These are phyloP conservation scores for Falco concolor DNA, from an alignment of 2,797 vertebrate genomes.

Conservation along the genomic window DNA sequence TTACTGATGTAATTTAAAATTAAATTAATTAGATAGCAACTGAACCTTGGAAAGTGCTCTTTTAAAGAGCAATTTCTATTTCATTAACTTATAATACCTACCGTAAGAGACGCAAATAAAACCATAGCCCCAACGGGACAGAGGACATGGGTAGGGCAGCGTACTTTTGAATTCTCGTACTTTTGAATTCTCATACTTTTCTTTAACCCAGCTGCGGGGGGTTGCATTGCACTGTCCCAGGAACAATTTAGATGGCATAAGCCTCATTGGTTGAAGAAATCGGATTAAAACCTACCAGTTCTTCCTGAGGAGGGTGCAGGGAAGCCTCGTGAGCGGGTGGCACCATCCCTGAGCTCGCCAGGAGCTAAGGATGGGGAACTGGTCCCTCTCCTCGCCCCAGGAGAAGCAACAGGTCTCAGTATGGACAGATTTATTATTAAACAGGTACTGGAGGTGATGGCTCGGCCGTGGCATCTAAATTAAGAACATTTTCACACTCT, in stretches of 20 bases:
- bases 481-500: conserved; percentile 35
- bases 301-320: background rate
- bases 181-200: background rate
- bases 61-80: conserved; percentile 65
- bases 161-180: background rate
- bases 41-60: conserved; percentile 64
- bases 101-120: background rate
- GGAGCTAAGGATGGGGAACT: background rate
- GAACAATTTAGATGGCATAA: background rate
- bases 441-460: conserved; percentile 39
- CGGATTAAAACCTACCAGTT: background rate
- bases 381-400: background rate
- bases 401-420: background rate
- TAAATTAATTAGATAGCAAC: conserved; percentile 68
- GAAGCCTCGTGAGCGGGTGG: fast-evolving
- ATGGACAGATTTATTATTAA: conserved; percentile 32
- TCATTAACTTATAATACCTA: conserved; percentile 64
- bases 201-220: background rate
- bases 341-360: background rate
- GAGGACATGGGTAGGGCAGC: background rate
- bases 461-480: conserved; percentile 13
- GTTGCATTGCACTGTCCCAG: background rate
- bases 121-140: background rate
- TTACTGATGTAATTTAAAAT: conserved; percentile 69
- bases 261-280: background rate